Base-by-base conservation (phyloP, 2,888 invertebrate genomes). In the Cacoxenus indagator region DNA sequence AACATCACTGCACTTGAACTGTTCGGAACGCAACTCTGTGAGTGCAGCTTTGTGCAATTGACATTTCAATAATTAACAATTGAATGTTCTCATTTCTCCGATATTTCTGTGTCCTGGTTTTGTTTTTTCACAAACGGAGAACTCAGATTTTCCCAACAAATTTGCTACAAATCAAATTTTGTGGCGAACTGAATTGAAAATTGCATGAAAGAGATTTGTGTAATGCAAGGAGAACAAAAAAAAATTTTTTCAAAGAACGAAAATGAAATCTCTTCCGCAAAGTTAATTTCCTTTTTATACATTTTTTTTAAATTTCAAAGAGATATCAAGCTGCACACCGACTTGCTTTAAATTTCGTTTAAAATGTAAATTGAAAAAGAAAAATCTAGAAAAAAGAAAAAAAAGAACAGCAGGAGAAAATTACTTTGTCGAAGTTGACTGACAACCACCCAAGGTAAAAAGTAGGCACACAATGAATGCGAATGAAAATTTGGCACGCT, bases 31-130 rank as follows among this genome's bases (percentile, higher is more conserved):
- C 27, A 27, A 75, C 67, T 70, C 70, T 67, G 73, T 26, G 75
- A 74, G 79, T 73, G 77, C 76, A 75, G 81, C 84, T 86, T 85
- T 85, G 86, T 85, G 85, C 83, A 85, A 82, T 84, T 85, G 85
- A 86, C 85, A 84, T 80, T 84, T 76, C 78, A 83, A 84, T 85
- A 86, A 85, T 85, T 85, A 85, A 83, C 80, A 81, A 84, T 74
- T 76, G 73, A 75, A 57, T 67, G 67, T 69, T 74, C 68, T 11
- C 29, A 27, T 37, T 37, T 37, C 37, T 8, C 37, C 14, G 8
- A 37, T 37, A 4, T 37, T 31, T 9, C 4, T 31, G 8, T 5
- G 14, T 11, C 37, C 8, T 37, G 14, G 37, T 37, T 37, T 37
- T 31, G 31, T 31, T 31, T 31, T 37, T 8, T 14, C 37, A 37